Evolutionary conservation across 1,140 invertebrate species (phyloP).

Genomic region (Euwallacea similis): DNA sequence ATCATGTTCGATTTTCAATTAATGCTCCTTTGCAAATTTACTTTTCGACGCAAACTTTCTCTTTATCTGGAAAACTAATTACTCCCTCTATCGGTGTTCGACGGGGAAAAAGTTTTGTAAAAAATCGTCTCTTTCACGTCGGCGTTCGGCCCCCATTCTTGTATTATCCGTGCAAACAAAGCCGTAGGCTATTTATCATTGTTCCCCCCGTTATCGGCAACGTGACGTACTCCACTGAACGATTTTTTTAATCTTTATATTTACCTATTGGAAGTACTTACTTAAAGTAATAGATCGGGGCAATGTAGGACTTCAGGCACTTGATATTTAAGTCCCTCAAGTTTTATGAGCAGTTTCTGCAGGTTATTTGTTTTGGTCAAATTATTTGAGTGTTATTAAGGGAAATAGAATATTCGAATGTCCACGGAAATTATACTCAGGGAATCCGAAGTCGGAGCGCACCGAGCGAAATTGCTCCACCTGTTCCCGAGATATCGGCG

Average conservation of each 20-base stretch:
- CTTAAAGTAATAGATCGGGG: too few relatives aligned
- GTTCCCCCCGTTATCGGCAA: constrained; percentile 7
- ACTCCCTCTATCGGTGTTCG: constrained; percentile 30
- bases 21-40: constrained; percentile 32
- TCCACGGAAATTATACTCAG: too few relatives aligned
- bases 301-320: too few relatives aligned
- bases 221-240: constrained; percentile 11
- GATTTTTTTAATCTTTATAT: constrained; percentile 2
- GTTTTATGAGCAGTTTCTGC: too few relatives aligned
- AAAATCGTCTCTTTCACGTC: constrained; percentile 28
- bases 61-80: constrained; percentile 36
- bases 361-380: too few relatives aligned
- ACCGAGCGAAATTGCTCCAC: too few relatives aligned
- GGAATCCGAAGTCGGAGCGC: too few relatives aligned
- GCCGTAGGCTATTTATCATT: constrained; percentile 24
- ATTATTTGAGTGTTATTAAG: too few relatives aligned
- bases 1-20: constrained; percentile 37
- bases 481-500: too few relatives aligned
- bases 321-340: too few relatives aligned
- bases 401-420: too few relatives aligned
- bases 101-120: constrained; percentile 20
- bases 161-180: constrained; percentile 32
- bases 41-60: constrained; percentile 34
- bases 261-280: background rate
- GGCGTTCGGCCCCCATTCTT: constrained; percentile 19